A percentile compares a stretch with the other conserved stretches of the same genome.
Conservation (phyloP, 92 coral and sea anemone genomes). For the Porites lobata region DNA sequence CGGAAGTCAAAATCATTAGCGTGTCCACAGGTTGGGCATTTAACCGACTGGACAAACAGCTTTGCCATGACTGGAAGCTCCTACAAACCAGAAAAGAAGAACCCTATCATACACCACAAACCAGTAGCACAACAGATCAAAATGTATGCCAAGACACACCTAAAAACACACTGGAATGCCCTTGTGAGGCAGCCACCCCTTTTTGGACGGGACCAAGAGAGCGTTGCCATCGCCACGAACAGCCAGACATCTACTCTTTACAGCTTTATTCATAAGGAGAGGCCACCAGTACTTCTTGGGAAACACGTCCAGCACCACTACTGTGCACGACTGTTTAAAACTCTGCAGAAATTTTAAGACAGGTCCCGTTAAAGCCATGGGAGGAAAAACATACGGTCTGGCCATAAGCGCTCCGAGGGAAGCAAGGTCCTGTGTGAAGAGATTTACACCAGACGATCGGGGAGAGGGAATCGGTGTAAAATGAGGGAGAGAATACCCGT, state of each 20-base stretch:
- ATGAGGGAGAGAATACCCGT: not conserved
- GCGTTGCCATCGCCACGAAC: not conserved
- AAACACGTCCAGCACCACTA: not conserved
- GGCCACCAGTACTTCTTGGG: slow-evolving; percentile 2
- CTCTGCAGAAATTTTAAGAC: not conserved
- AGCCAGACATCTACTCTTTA: not conserved
- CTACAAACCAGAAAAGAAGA: not conserved
- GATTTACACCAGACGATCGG: not conserved
- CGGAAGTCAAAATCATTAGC: no score
- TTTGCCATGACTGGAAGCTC: slow-evolving; percentile 1
- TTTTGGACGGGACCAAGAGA: not conserved
- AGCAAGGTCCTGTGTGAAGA: not conserved
- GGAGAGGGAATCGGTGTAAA: not conserved
- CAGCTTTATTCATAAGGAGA: not conserved
- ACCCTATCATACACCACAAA: not conserved
- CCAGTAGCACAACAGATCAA: not conserved
- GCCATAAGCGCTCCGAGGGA: not conserved
- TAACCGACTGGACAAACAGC: not conserved
- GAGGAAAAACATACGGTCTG: not conserved
- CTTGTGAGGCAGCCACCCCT: not conserved
- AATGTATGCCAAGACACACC: no score
- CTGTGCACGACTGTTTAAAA: not conserved
- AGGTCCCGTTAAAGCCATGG: not conserved
- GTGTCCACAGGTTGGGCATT: no score
- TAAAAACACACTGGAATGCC: not conserved